Percentiles rank a stretch among this genome's conserved stretches.
Evolutionary conservation across 2,113 vertebrate genomes (phyloP).

Genomic region (Passer domesticus): DNA sequence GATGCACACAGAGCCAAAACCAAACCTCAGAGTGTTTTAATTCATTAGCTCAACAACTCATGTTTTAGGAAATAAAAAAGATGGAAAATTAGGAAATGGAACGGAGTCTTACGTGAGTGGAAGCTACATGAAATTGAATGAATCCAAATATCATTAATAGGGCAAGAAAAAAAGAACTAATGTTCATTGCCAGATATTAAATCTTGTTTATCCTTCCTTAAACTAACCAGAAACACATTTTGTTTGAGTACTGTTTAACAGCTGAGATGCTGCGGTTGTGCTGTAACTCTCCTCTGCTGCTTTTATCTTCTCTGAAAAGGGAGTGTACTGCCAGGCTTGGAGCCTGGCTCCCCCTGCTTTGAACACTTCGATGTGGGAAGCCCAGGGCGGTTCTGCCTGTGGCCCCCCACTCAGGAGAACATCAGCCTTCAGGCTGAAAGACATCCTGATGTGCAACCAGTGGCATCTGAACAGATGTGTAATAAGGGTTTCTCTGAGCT

Average conservation of each 20-base stretch:
- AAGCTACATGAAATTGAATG: constrained; percentile 65
- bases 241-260: constrained; percentile 55
- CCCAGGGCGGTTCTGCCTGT: accelerated
- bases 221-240: constrained; percentile 80
- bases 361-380: not conserved
- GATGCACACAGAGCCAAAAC: constrained; percentile 69
- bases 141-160: constrained; percentile 66
- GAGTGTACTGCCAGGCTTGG: not conserved
- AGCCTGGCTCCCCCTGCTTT: not conserved
- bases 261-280: constrained; percentile 48
- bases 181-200: constrained; percentile 74
- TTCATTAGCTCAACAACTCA: constrained; percentile 73
- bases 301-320: constrained; percentile 34
- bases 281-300: constrained; percentile 8
- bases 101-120: constrained; percentile 62
- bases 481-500: not conserved
- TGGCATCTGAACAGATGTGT: not conserved
- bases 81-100: constrained; percentile 72
- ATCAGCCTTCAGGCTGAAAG: not conserved
- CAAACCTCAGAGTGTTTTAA: constrained; percentile 73
- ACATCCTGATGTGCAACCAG: not conserved
- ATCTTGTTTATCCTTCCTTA: constrained; percentile 78
- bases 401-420: not conserved
- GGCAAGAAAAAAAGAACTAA: not conserved
- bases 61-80: constrained; percentile 75